These are phyloP conservation scores for Phyllostomus hastatus DNA, from an alignment of 2,113 vertebrate genomes.

Conservation along the genomic window DNA sequence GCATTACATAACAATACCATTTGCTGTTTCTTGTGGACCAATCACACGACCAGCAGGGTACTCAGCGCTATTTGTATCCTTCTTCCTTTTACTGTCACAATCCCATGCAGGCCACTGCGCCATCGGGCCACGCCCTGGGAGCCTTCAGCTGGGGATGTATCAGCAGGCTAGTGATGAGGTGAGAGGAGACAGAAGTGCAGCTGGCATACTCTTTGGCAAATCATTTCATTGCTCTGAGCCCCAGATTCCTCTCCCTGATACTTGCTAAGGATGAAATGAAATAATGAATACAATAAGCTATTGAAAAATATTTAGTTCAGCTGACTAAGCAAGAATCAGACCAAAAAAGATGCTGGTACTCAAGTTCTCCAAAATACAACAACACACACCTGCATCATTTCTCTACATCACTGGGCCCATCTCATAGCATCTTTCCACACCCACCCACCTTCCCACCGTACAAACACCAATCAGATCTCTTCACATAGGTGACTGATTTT, in stretches of 20 bases:
- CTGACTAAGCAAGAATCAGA: neutral
- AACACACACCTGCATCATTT: no score
- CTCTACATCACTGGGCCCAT: neutral
- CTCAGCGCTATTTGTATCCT: neutral
- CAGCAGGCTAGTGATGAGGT: neutral
- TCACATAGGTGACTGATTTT: neutral
- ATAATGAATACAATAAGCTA: neutral
- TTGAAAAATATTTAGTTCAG: neutral
- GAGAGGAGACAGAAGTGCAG: neutral
- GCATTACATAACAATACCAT: neutral
- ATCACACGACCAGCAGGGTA: neutral
- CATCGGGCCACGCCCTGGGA: neutral
- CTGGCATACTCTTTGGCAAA: neutral
- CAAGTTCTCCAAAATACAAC: neutral
- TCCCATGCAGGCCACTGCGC: neutral
- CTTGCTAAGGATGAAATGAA: neutral
- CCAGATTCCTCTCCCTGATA: slow-evolving; percentile 4
- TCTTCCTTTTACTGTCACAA: neutral
- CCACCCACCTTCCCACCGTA: neutral
- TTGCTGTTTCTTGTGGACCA: neutral
- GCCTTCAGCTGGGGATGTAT: neutral
- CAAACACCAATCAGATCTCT: neutral
- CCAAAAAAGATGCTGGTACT: neutral
- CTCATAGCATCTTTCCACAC: neutral
- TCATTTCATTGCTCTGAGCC: neutral